Conservation (phyloP, 37 sponge, comb jelly and placozoan species). For the Petrosia ficiformis region DNA sequence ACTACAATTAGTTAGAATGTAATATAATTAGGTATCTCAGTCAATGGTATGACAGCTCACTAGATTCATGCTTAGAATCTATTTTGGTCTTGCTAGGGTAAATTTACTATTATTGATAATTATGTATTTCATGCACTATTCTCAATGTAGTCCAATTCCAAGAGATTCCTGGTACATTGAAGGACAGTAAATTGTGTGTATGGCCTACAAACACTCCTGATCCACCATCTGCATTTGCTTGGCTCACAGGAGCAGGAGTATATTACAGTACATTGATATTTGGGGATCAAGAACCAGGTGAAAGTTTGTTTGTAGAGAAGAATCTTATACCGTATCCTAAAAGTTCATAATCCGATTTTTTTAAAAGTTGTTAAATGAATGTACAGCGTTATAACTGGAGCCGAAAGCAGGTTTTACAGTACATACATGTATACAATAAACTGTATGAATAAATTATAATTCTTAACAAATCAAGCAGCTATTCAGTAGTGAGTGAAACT, state of each 20-base stretch:
- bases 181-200: constrained; percentile 50
- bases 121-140: too few species aligned
- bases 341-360: neutral
- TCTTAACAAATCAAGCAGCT: neutral
- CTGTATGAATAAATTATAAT: neutral
- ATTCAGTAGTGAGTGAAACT: constrained; percentile 6
- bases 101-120: too few species aligned
- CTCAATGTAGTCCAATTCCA: constrained; percentile 49
- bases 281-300: constrained; percentile 31
- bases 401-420: neutral
- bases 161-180: constrained; percentile 69
- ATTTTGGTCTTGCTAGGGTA: too few species aligned
- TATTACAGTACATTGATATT: constrained; percentile 38
- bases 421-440: neutral
- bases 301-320: constrained; percentile 32
- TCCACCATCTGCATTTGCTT: constrained; percentile 64
- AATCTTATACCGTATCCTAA: constrained; percentile 47
- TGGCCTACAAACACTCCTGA: constrained; percentile 51
- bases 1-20: too few species aligned
- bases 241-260: constrained; percentile 81
- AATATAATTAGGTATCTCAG: too few species aligned
- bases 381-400: neutral
- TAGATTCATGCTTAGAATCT: too few species aligned
- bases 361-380: neutral
- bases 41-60: too few species aligned